phyloP scores from a whole-genome alignment of 2,113 vertebrate genomes.

The Corynorhinus townsendii region DNA sequence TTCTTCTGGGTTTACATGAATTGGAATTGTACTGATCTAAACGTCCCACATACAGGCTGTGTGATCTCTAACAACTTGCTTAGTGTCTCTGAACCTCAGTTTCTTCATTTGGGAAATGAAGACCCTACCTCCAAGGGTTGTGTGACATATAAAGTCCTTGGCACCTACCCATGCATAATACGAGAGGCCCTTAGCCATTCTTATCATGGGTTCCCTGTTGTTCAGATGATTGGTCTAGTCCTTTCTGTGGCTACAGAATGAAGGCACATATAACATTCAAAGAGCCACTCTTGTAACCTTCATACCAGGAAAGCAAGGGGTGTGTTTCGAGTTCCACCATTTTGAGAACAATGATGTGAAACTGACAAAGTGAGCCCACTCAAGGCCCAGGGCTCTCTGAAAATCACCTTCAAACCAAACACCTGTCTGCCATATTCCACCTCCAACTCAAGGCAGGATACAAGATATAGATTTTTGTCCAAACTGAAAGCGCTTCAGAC shows the following conservation, averaged over 20 bases:
- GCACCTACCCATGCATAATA: background rate
- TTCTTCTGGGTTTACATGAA: background rate
- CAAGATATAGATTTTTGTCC: constrained; percentile 4
- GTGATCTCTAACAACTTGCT: background rate
- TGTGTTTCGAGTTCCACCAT: background rate
- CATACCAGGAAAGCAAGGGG: background rate
- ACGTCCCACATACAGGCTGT: background rate
- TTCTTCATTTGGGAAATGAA: background rate
- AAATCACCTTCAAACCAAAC: constrained; percentile 32
- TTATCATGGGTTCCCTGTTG: rapidly evolving
- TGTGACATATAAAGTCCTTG: background rate
- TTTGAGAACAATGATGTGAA: background rate
- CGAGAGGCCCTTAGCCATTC: no score
- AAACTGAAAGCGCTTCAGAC: background rate
- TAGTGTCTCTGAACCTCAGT: background rate
- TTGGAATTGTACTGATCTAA: background rate
- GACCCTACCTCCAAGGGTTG: background rate
- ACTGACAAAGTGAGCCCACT: background rate
- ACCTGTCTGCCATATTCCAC: background rate
- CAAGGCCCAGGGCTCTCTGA: background rate
- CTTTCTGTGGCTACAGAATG: background rate
- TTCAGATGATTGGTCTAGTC: background rate
- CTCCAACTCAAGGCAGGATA: background rate
- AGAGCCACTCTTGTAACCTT: background rate
- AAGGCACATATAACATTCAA: background rate